These are phyloP conservation scores for Bombus picipes DNA, from an alignment of 1,140 invertebrate genomes.

Conservation along the genomic window DNA sequence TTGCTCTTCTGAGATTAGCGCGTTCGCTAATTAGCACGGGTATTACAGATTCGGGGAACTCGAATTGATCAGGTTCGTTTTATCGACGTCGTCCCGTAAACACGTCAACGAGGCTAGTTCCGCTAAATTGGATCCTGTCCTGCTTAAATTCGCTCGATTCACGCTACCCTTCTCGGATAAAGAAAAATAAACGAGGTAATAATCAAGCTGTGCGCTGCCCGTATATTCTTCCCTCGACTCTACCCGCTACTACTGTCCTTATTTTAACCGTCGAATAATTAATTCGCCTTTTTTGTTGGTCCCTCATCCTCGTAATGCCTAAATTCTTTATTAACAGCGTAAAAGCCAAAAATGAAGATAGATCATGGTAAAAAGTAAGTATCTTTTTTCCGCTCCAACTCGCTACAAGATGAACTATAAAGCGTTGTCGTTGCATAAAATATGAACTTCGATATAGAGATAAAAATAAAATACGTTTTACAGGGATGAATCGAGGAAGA, in stretches of 20 bases:
- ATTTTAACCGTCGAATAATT: conserved; percentile 23
- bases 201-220: conserved; percentile 1
- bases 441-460: background rate
- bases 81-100: conserved; percentile 22
- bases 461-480: background rate
- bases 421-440: background rate
- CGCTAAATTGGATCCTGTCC: conserved; percentile 28
- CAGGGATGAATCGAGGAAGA: background rate
- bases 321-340: background rate
- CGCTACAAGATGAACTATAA: background rate
- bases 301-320: too few species aligned
- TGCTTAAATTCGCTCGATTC: conserved; percentile 6
- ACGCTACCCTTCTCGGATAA: background rate
- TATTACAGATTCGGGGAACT: conserved; percentile 48
- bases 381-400: background rate
- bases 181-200: conserved; percentile 32
- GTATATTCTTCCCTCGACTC: conserved; percentile 17
- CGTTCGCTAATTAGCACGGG: conserved; percentile 56
- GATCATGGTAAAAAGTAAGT: background rate
- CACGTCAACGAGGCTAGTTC: conserved; percentile 27
- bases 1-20: conserved; percentile 59
- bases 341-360: background rate
- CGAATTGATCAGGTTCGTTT: conserved; percentile 53
- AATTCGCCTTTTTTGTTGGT: background rate
- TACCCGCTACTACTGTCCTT: background rate